These are phyloP conservation scores for Eugnorisma glareosa DNA, from an alignment of 2,888 invertebrate species.

Conservation along the genomic window DNA sequence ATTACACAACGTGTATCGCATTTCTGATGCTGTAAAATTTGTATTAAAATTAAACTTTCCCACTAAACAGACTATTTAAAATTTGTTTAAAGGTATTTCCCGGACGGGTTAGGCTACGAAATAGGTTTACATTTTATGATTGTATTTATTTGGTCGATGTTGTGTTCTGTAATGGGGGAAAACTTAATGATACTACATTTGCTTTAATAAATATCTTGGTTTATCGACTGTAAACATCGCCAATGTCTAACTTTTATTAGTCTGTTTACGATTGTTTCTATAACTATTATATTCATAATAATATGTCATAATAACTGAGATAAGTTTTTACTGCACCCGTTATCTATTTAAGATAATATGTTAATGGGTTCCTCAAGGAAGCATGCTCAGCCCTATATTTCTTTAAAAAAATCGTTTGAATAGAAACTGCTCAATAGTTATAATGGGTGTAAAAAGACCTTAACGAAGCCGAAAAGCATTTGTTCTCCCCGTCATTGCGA, in stretches of 20 bases:
- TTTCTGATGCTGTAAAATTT: constrained; percentile 49
- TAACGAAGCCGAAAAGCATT: no score
- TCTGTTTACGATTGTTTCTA: constrained; percentile 66
- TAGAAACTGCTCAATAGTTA: not conserved
- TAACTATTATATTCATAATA: constrained; percentile 55
- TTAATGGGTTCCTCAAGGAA: constrained; percentile 31
- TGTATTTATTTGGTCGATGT: constrained; percentile 59
- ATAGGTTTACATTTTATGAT: constrained; percentile 56
- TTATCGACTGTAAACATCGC: constrained; percentile 70
- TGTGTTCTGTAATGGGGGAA: constrained; percentile 55
- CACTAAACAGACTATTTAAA: constrained; percentile 45
- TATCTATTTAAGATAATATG: constrained; percentile 38
- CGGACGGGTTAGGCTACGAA: constrained; percentile 31
- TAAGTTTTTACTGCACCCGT: constrained; percentile 25
- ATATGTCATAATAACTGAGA: constrained; percentile 41
- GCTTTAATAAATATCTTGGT: constrained; percentile 63
- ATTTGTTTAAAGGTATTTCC: constrained; percentile 37
- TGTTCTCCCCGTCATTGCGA: no score
- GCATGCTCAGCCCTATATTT: constrained; percentile 9
- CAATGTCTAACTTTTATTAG: constrained; percentile 58
- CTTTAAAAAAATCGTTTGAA: not conserved
- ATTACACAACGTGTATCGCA: constrained; percentile 46
- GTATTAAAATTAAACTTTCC: constrained; percentile 41
- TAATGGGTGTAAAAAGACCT: no score
- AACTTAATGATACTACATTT: constrained; percentile 62